Base-by-base conservation (phyloP, 2,113 vertebrate genomes). In the Euleptes europaea region DNA sequence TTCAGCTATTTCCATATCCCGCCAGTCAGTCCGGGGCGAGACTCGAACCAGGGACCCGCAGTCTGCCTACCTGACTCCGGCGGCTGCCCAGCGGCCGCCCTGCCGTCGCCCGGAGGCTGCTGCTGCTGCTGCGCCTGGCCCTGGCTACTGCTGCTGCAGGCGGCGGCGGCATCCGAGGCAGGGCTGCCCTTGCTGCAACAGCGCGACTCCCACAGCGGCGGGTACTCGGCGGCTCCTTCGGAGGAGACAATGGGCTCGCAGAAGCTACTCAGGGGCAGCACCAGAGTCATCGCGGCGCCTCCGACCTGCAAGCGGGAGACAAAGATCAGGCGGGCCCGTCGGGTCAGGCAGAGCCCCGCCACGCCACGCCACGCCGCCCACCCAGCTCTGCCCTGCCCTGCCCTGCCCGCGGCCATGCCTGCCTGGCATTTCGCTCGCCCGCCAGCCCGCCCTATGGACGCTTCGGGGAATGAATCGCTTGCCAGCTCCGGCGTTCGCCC, bases 201-300 rank as follows among this genome's bases (percentile, higher is more conserved):
- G 90, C 97, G 95, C 26, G 96, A 90, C 90, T 97, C 97, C 98
- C 98, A 98, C 84, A 96, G 93, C 63, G 96, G 95, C 89, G 95
- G 97, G 94, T 96, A 97, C 42, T 96, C 94, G 49, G 97, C 93
- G 92, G 96, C 96, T 9, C 96, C 96, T 74, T 97, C 93, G 90
- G 97, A 96, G 49, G 94, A 94, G 93, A 95, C 94, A 91, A 95
- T 94, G 96, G 97, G 97, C 92, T 97, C 97, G 92, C 97, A 97
- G 93, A 98, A 97, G 92, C 97, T 97, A 96, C 97, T 98, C 97
- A 97, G 97, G 93, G 98, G 97, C 97, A 98, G 96, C 92, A 99
- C 98, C 92, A 98, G 97, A 96, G 98, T 98, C 98, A 99, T 99
- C 94, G 94, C 93, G 12, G 84, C 94, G 89, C 84, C 94, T 93